Evolutionary conservation across 2,797 vertebrate species (phyloP), one percentile per base, ranked within the genome.

Genomic region (Chloroceryle inda): DNA sequence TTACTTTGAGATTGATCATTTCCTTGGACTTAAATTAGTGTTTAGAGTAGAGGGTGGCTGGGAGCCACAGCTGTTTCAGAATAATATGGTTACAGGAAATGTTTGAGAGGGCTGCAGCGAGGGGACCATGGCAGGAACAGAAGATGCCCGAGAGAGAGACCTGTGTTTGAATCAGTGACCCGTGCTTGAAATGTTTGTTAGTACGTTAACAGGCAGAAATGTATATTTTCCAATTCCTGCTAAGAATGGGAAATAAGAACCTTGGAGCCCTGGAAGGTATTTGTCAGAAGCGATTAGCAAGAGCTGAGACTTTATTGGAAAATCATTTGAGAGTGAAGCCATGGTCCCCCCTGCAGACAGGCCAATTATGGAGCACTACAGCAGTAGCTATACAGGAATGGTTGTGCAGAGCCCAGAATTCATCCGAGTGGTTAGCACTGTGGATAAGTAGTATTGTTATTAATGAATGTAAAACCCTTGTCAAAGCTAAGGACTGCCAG

Each of bases 221-320:
- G 33, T 44, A 1, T 85, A 26, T 79, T 94, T 95, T 68, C 72
- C 45, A 81, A 17, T 77, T 93, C 33, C 77, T 95, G 59, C 62
- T 79, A 81, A 85, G 74, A 87, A 69, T 47, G 47, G 71, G 85
- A 76, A 95, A 55, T 59, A 86, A 61, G 66, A 85, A 50, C 23
- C 53, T 79, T 35, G 63, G 26, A 84, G 52, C 3, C 2, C 35
- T 94, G 69, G 77, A 82, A 82, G n/a, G 72, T 93, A 66, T 83
- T 94, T 92, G 58, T 90, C 85, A 94, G 75, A 63, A 77, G 59
- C 5, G 68, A 85, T 91, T 95, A 94, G 72, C n/a, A 44, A 69
- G 49, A 95, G 49, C 59, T 33, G 66, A 1, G 17, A 55, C 11
- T 79, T 92, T 47, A 80, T 11, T 82, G 75, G 76, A 63, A 94